phyloP scores from a whole-genome alignment of 1,140 invertebrate genomes.

The Lasaia peninsularis region DNA sequence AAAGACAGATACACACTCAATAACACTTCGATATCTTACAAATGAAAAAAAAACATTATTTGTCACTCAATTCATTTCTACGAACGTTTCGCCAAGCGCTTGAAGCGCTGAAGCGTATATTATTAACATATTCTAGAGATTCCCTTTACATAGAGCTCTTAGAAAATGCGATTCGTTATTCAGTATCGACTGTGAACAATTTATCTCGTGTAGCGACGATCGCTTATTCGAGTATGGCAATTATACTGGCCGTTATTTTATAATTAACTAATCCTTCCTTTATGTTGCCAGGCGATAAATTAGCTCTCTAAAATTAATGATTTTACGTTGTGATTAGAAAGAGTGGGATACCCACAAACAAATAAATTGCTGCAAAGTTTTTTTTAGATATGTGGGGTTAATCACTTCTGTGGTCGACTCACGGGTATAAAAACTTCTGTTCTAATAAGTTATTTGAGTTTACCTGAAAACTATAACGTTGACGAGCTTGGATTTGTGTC shows the following conservation, averaged over 20 bases:
- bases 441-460: too few relatives aligned
- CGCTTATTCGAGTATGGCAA: not conserved
- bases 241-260: conserved; percentile 6
- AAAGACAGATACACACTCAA: too few relatives aligned
- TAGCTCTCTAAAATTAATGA: not conserved
- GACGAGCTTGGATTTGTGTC: too few relatives aligned
- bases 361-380: not conserved
- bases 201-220: conserved; percentile 3
- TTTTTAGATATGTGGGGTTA: too few relatives aligned
- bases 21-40: too few relatives aligned
- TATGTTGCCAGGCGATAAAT: not conserved
- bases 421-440: too few relatives aligned
- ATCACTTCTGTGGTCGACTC: too few relatives aligned
- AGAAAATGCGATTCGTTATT: conserved; percentile 4
- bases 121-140: conserved; percentile 1
- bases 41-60: not conserved
- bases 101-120: not conserved
- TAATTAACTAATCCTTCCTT: conserved; percentile 12
- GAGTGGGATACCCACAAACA: not conserved
- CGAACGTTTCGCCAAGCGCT: not conserved
- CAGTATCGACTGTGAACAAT: conserved; percentile 6
- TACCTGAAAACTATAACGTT: too few relatives aligned
- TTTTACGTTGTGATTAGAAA: not conserved
- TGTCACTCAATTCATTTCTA: not conserved
- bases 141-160: not conserved